Evolutionary conservation across 2,888 invertebrate species (phyloP).

Genomic region (Deilephila porcellus): DNA sequence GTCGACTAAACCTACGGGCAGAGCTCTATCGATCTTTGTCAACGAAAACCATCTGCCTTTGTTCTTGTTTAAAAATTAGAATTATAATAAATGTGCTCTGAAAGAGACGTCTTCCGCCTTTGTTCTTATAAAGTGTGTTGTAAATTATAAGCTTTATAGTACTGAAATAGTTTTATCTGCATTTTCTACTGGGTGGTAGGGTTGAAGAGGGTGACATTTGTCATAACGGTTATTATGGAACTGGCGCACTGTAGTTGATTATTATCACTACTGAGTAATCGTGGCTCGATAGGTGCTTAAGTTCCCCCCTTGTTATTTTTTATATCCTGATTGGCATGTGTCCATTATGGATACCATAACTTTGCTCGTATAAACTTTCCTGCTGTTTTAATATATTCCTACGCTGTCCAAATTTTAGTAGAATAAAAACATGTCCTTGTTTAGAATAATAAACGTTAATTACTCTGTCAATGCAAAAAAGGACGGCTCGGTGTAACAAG

Average conservation of each 20-base stretch:
- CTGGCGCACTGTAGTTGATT: not conserved
- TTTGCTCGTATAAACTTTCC: too few relatives aligned
- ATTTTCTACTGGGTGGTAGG: not conserved
- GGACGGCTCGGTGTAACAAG: too few relatives aligned
- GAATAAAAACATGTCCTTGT: too few relatives aligned
- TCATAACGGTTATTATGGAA: not conserved
- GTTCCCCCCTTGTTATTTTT: too few relatives aligned
- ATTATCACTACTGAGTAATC: not conserved
- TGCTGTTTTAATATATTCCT: too few relatives aligned
- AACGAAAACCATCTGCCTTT: slow-evolving; percentile 68
- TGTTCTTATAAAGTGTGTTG: slow-evolving; percentile 21
- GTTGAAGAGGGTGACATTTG: not conserved
- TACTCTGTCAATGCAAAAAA: too few relatives aligned
- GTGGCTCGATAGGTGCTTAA: too few relatives aligned
- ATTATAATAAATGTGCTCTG: slow-evolving; percentile 59
- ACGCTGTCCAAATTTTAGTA: too few relatives aligned
- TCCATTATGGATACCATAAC: too few relatives aligned
- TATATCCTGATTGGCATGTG: too few relatives aligned
- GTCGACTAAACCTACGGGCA: slow-evolving; percentile 58
- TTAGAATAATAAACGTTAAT: too few relatives aligned
- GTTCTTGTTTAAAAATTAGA: slow-evolving; percentile 80
- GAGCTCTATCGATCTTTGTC: slow-evolving; percentile 77
- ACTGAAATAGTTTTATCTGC: slow-evolving; percentile 28
- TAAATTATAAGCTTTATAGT: slow-evolving; percentile 36
- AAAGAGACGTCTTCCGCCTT: slow-evolving; percentile 21